Evolutionary conservation across 2,888 invertebrate genomes (phyloP), one percentile per base, ranked within the genome.

Genomic region (Ophion slaviceki): DNA sequence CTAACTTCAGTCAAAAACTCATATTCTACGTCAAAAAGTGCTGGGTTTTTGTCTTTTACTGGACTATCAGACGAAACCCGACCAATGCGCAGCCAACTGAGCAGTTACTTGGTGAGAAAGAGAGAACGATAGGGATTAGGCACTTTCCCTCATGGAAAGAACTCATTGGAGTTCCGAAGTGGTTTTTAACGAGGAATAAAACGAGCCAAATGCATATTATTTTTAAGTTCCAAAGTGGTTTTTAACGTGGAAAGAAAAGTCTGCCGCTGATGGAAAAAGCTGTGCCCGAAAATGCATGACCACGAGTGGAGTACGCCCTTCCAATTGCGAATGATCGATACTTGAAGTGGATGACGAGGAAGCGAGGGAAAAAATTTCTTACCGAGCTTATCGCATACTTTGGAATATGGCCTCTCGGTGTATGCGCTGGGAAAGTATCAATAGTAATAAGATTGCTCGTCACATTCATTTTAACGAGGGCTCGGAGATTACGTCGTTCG

Each of bases 361-460:
- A 47, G 62, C 67, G 32, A 28, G 47, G n/a, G 64, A 84, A 82
- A 67, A 80, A 62, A 47, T 61, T 76, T 76, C 77, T 80, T 47
- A 75, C n/a, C 28, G n/a, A 70, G 61, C 66, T 79, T 80, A 82
- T 86, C 82, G 57, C 61, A 24, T 32, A 77, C 40, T 70, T 40
- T 70, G 28, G 32, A 79, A 70, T 71, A 71, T 79, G 79, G 71
- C 71, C 71, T 79, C 79, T 47, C 24, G 17, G 5, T 6, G 72
- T 66, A 24, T 28, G 20, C 45, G n/a, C 53, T 53, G 76, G 62
- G 71, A 79, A 80, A 80, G 62, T 53, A 77, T 80, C 71, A 59
- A 79, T 76, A 67, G 59, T 85, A 78, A 82, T 75, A 64, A 32
- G 53, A 78, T 74, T 62, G 61, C 79, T 76, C 79, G 78, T 74